phyloP scores from a whole-genome alignment of 30 jellyfish, hydroid and myxozoan species.

The Hydractinia symbiolongicarpus region DNA sequence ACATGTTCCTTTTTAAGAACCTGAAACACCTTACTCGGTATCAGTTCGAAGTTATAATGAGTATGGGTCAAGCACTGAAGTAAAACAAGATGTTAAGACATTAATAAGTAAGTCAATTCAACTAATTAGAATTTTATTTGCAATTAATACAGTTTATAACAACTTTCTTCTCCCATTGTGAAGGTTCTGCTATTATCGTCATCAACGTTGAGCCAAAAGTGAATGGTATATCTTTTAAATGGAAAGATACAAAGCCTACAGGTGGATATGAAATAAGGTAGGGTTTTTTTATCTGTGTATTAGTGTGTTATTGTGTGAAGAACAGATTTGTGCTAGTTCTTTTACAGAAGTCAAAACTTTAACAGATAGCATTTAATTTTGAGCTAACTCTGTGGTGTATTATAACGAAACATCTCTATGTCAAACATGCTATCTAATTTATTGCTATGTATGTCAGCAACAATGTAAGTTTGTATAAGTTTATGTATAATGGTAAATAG shows the following conservation, averaged over 20 bases:
- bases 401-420: no score
- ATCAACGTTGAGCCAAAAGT: slow-evolving; percentile 24
- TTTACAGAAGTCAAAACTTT: no score
- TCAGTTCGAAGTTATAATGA: slow-evolving; percentile 27
- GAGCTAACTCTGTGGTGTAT: no score
- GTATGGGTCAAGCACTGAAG: slow-evolving; percentile 24
- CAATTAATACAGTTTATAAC: not conserved
- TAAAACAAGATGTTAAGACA: slow-evolving; percentile 11
- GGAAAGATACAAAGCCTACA: slow-evolving; percentile 47
- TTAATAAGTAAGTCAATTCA: slow-evolving; percentile 25
- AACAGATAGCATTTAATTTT: no score
- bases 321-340: no score
- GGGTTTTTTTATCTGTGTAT: no score
- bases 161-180: not conserved
- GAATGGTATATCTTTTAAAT: slow-evolving; percentile 42
- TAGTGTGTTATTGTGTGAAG: no score
- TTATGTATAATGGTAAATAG: not conserved
- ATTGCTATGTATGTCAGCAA: no score
- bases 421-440: no score
- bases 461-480: no score
- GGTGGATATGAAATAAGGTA: slow-evolving; percentile 3
- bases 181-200: slow-evolving; percentile 32
- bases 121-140: not conserved
- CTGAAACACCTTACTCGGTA: slow-evolving; percentile 30
- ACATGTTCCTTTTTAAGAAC: slow-evolving; percentile 22